These are phyloP conservation scores for Melozone crissalis DNA, from an alignment of 2,113 vertebrate species.

Conservation along the genomic window DNA sequence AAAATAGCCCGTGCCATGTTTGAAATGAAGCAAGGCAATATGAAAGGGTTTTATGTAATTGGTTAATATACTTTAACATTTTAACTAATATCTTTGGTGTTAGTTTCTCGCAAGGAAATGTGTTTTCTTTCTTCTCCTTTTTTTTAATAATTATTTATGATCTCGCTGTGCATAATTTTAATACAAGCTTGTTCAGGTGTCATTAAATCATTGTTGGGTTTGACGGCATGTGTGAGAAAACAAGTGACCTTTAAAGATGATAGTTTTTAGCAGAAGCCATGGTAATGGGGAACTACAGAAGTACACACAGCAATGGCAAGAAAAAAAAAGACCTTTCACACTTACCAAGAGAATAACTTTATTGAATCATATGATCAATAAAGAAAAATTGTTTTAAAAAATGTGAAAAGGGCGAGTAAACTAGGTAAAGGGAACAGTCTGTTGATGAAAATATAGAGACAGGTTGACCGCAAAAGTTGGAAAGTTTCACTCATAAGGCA, in stretches of 20 bases:
- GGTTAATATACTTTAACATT: slow-evolving; percentile 81
- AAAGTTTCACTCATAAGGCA: not conserved
- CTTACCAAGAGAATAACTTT: slow-evolving; percentile 64
- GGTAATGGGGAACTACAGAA: slow-evolving; percentile 60
- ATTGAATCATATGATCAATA: slow-evolving; percentile 49
- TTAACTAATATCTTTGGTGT: slow-evolving; percentile 75
- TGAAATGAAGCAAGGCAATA: slow-evolving; percentile 87
- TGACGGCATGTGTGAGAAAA: slow-evolving; percentile 67
- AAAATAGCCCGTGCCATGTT: slow-evolving; percentile 82
- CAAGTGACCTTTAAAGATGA: slow-evolving; percentile 80
- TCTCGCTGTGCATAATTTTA: slow-evolving; percentile 59
- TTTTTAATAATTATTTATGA: slow-evolving; percentile 71
- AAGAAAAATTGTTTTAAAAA: slow-evolving; percentile 18
- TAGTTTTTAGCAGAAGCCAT: slow-evolving; percentile 65
- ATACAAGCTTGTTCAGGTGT: slow-evolving; percentile 65
- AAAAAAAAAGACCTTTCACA: slow-evolving; percentile 61
- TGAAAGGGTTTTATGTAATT: slow-evolving; percentile 82
- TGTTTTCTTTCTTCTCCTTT: slow-evolving; percentile 71
- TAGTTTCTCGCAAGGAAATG: slow-evolving; percentile 56
- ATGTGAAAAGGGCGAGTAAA: slow-evolving; percentile 25
- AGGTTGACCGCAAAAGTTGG: not conserved
- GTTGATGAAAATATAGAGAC: not conserved
- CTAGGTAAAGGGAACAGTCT: not conserved
- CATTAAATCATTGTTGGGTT: slow-evolving; percentile 72
- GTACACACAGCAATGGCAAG: slow-evolving; percentile 13